Conservation (phyloP, 2,797 vertebrate genomes). For the Vultur gryphus region DNA sequence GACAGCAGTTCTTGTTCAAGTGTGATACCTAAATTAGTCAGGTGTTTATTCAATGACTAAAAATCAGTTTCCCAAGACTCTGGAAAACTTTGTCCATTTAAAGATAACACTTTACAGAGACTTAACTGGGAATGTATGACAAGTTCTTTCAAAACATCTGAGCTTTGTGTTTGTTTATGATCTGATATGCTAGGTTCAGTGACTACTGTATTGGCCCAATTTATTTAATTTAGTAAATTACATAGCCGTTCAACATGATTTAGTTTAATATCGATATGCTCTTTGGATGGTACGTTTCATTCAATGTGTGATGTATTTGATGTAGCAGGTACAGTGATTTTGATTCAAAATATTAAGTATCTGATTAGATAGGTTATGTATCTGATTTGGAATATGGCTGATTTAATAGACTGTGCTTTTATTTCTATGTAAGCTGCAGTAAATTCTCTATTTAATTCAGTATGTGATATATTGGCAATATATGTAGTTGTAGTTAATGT, state of each 20-base stretch:
- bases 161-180: slow-evolving; percentile 6
- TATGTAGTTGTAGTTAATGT: not conserved
- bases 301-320: not conserved
- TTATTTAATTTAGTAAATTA: slow-evolving; percentile 38
- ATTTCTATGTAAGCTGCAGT: not conserved
- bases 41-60: not conserved
- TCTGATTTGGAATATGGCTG: not conserved
- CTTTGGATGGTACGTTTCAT: not conserved
- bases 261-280: not conserved
- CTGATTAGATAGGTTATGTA: slow-evolving; percentile 3
- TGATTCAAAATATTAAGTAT: slow-evolving; percentile 36
- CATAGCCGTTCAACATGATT: not conserved
- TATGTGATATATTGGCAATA: not conserved
- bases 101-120: not conserved
- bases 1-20: not conserved
- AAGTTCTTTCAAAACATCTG: not conserved
- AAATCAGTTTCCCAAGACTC: slow-evolving; percentile 1
- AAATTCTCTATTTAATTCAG: slow-evolving; percentile 39
- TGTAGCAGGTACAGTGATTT: slow-evolving; percentile 5
- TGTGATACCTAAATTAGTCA: not conserved
- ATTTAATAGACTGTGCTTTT: slow-evolving; percentile 29
- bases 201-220: not conserved
- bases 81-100: not conserved
- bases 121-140: not conserved
- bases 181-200: not conserved